phyloP scores from a whole-genome alignment of 1,140 invertebrate species.

The Drosophila repletoides region DNA sequence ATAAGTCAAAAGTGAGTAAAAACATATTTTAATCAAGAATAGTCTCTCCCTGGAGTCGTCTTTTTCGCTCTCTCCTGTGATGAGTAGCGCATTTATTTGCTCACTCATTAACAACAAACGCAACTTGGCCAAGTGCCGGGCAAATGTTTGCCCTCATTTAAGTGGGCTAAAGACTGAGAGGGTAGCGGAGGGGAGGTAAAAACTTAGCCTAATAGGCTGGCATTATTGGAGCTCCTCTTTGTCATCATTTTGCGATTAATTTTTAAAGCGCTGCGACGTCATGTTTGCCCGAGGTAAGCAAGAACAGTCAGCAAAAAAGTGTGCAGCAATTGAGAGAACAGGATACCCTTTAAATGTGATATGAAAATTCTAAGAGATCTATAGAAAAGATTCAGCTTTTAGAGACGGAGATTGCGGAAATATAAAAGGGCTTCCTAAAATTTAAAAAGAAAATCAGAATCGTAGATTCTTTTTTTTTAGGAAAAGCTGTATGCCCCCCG shows the following conservation, averaged over 20 bases:
- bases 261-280: constrained; percentile 16
- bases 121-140: constrained; percentile 37
- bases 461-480: too few relatives aligned
- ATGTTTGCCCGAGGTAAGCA: constrained; percentile 16
- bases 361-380: too few relatives aligned
- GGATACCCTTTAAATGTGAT: constrained; percentile 7
- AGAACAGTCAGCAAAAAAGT: not conserved
- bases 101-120: constrained; percentile 49
- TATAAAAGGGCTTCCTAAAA: too few relatives aligned
- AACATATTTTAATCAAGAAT: too few relatives aligned
- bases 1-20: constrained; percentile 36
- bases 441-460: too few relatives aligned
- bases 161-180: not conserved
- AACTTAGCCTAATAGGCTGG: constrained; percentile 22
- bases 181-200: not conserved
- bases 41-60: too few relatives aligned
- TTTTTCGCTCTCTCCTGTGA: not conserved
- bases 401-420: too few relatives aligned
- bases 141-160: constrained; percentile 52
- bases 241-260: constrained; percentile 32
- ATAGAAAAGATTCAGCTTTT: too few relatives aligned
- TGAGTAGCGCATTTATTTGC: constrained; percentile 33
- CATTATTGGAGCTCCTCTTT: constrained; percentile 19
- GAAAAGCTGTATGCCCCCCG: too few relatives aligned
- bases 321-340: too few relatives aligned